Percentiles rank a stretch among this genome's conserved stretches.
These are phyloP conservation scores for Habrosyne pyritoides DNA, from an alignment of 2,888 invertebrate species.

Conservation along the genomic window DNA sequence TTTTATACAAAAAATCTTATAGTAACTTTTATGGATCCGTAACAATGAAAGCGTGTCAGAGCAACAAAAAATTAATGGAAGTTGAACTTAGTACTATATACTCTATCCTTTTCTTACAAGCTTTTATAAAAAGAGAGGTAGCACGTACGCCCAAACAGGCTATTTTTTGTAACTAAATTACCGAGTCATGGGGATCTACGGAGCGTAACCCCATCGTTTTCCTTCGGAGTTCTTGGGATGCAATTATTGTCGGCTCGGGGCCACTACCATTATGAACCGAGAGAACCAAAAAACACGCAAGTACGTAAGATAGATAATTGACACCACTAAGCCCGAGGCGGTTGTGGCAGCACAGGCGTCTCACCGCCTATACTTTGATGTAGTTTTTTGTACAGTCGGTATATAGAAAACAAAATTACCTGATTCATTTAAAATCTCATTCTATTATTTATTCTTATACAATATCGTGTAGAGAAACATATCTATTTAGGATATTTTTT, in stretches of 20 bases:
- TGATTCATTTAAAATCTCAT: not conserved
- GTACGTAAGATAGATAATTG: conserved; percentile 46
- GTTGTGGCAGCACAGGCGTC: conserved; percentile 10
- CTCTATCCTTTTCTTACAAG: conserved; percentile 44
- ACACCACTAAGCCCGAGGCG: conserved; percentile 32
- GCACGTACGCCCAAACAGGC: conserved; percentile 16
- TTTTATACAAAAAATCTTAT: conserved; percentile 11
- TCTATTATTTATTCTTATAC: too few species aligned
- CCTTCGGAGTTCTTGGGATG: conserved; percentile 72
- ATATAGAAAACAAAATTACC: not conserved
- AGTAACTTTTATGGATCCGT: conserved; percentile 19
- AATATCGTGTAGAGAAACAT: too few species aligned
- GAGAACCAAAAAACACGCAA: conserved; percentile 49
- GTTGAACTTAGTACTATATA: conserved; percentile 40
- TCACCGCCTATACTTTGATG: not conserved
- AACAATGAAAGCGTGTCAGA: conserved; percentile 49
- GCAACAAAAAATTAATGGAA: conserved; percentile 68
- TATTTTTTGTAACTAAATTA: conserved; percentile 56
- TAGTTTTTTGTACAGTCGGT: not conserved
- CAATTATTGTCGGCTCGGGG: conserved; percentile 64
- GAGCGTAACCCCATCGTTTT: conserved; percentile 72
- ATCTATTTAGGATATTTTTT: too few species aligned
- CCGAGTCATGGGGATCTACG: conserved; percentile 66
- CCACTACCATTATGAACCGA: conserved; percentile 48
- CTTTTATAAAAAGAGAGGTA: conserved; percentile 42